Percentiles rank a stretch among this genome's conserved stretches.
phyloP scores from a whole-genome alignment of 2,113 vertebrate genomes.

The Apteryx mantelli region DNA sequence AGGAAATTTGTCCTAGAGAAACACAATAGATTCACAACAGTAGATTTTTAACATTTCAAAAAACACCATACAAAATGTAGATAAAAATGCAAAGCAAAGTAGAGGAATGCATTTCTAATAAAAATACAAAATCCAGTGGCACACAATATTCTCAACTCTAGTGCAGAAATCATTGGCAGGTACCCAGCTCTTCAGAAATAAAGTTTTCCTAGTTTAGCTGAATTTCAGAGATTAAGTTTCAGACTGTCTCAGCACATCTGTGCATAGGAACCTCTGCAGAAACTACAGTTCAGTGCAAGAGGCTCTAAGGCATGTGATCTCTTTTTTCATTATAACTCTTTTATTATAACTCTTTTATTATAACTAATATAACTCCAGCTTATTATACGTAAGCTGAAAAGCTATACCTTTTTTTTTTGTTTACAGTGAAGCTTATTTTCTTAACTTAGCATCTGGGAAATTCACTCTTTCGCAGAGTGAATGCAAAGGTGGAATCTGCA shows the following conservation, averaged over 20 bases:
- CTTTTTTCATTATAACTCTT: not conserved
- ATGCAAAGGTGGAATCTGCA: not conserved
- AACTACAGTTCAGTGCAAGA: not conserved
- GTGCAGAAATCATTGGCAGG: constrained; percentile 24
- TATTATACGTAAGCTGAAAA: not conserved
- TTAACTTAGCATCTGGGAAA: not conserved
- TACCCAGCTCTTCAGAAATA: constrained; percentile 43
- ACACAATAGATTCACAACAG: not conserved
- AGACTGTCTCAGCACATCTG: not conserved
- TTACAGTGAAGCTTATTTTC: not conserved
- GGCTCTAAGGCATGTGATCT: not conserved
- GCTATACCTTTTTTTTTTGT: not conserved
- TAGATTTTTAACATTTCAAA: not conserved
- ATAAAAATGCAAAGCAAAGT: not conserved
- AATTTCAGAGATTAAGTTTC: constrained; percentile 60
- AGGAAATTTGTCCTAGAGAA: not conserved
- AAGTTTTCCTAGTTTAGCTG: constrained; percentile 46
- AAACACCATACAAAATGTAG: not conserved
- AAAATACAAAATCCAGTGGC: not conserved
- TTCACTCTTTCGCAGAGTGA: not conserved
- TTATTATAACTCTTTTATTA: not conserved
- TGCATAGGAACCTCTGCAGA: constrained; percentile 16
- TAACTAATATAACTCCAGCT: not conserved
- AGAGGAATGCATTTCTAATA: not conserved
- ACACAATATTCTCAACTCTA: not conserved